phyloP scores from a whole-genome alignment of 2,888 invertebrate genomes.

The Metopia argyrocephala region DNA sequence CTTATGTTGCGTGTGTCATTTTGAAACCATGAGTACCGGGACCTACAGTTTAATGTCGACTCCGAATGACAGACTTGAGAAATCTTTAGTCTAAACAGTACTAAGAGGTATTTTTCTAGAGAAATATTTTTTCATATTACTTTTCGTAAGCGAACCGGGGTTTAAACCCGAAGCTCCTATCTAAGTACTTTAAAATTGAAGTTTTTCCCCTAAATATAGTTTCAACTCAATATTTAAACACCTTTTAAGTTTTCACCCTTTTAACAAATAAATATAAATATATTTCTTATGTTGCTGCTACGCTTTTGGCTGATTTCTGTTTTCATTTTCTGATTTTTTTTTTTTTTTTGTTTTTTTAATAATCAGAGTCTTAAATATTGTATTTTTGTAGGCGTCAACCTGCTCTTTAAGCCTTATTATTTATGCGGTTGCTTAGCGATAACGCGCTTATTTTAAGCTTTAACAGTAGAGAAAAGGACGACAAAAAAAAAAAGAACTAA shows the following conservation, averaged over 20 bases:
- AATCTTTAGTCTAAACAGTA: no score
- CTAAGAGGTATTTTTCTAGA: no score
- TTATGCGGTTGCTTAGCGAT: slow-evolving; percentile 77
- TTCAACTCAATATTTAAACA: no score
- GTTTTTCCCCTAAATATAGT: background rate
- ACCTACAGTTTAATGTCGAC: no score
- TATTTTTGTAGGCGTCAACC: slow-evolving; percentile 77
- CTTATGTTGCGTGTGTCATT: no score
- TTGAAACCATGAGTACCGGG: no score
- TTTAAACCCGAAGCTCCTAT: background rate
- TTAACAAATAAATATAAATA: slow-evolving; percentile 11
- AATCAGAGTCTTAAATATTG: slow-evolving; percentile 57
- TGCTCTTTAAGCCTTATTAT: slow-evolving; percentile 78
- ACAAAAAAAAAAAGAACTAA: background rate
- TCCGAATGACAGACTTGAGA: no score
- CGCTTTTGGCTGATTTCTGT: background rate
- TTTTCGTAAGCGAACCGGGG: background rate
- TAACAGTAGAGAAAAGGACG: slow-evolving; percentile 38
- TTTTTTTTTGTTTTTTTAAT: slow-evolving; percentile 32
- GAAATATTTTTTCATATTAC: background rate
- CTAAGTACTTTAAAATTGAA: rapidly evolving
- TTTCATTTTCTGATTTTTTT: background rate
- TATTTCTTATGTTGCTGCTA: slow-evolving; percentile 8
- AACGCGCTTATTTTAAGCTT: slow-evolving; percentile 70
- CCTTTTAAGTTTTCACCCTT: background rate